Base-by-base conservation (phyloP, 2,113 vertebrate genomes). In the Martes martes region DNA sequence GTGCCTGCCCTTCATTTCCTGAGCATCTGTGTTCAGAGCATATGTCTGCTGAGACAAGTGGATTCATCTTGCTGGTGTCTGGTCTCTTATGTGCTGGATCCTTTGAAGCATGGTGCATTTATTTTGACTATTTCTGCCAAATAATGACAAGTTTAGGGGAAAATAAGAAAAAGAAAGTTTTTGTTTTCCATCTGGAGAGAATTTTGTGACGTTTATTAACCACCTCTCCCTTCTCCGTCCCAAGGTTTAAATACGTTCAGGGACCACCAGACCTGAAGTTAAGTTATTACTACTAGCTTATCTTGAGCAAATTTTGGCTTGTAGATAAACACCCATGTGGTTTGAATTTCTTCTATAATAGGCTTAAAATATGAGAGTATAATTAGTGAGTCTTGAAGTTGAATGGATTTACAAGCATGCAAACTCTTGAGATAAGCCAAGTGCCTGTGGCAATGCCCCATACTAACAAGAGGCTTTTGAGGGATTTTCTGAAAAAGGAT, bases 61-160 rank as follows among this genome's bases (percentile, higher is more conserved):
- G 11, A 98, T 98, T 96, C 21, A n/a, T 98, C 93, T 98, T 95
- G n/a, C 45, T 79, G 87, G 86, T 98, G 18, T 97, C 96, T 95
- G 45, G 85, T 97, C 52, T 97, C 94, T 94, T 97, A 45, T 7
- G 84, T 39, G 52, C 86, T 92, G 91, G 85, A 36, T 97, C 69
- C 96, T 98, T 98, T 98, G 95, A 98, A 98, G 88, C 87, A 94
- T 10, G 42, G 96, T 90, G 59, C 97, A 97, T 98, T 99, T 98
- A 96, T 98, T 98, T 97, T 90, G 88, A 93, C 52, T 10, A 50
- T 96, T 78, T 84, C 86, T 97, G 95, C 57, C 61, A 97, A 98
- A 96, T 42, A 98, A 97, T 97, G 93, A 94, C 16, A 36, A 31
- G 89, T 98, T 97, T 97, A 92, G 95, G 82, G 81, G 47, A 11